Base-by-base conservation (phyloP, 2,113 vertebrate species). In the Balaenoptera acutorostrata region DNA sequence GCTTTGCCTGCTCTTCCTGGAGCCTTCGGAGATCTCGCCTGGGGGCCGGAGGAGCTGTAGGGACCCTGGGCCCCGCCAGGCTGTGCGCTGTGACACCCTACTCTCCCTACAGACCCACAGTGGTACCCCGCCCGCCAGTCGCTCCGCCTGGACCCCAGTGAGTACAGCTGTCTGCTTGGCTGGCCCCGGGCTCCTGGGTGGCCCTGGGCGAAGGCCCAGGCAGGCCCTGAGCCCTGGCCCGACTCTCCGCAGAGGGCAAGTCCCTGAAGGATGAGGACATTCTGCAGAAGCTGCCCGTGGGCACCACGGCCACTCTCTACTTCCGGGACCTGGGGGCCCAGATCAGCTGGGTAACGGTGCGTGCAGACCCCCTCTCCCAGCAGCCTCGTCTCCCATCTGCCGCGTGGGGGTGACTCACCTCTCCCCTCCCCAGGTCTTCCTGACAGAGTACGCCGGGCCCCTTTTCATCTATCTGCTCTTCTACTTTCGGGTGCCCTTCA, bases 321-420 rank as follows among this genome's bases (percentile, higher is more conserved):
- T 99, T 99, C 98, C 99, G 99, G 75, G 99, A 99, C 98, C 98
- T 99, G 96, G 99, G 99, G 36, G 99, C 99, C 0, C 99, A 99
- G 98, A 99, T 99, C 98, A 99, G 99, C 99, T 99, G 99, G 99
- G 99, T 99, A 97, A 99, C 99, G 66, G 99, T 99, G 97, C 99
- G 99, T 98, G 44, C 44, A 2, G 20, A 4, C 68, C 41, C 69
- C 49, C 46, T 52, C 18, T 0, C 17, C 31, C 13, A 0, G 77
- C 4, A 1, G 20, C 49, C 66, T 8, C 14, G 6, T 55, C 18
- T 21, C 5, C 69, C 5, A 0, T 10, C 29, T 21, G 90, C 86
- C 33, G 0, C 20, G 0, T 0, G 1, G 18, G 49, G 39, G 41
- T n/a, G 13, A 57, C 85, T 72, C 11, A 25, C 36, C 27, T 23